These are phyloP conservation scores for Prunella strophiata DNA, from an alignment of 2,797 vertebrate genomes.

Conservation along the genomic window DNA sequence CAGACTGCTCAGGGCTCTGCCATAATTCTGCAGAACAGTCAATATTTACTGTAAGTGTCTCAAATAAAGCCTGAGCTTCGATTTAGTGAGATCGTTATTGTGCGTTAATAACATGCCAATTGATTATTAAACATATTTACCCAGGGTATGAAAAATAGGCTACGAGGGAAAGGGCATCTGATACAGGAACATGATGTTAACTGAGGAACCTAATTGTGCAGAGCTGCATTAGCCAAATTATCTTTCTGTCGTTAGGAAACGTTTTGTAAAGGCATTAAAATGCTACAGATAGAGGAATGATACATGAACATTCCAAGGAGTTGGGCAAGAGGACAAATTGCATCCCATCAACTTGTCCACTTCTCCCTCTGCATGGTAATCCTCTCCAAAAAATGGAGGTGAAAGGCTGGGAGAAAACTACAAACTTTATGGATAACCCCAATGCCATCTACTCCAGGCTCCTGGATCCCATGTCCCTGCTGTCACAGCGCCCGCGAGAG, in stretches of 20 bases:
- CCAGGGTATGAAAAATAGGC: slow-evolving; percentile 68
- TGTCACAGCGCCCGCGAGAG: neutral
- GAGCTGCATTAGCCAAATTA: slow-evolving; percentile 68
- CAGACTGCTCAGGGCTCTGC: slow-evolving; percentile 65
- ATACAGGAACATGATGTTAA: slow-evolving; percentile 63
- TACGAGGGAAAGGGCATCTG: slow-evolving; percentile 38
- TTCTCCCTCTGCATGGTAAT: neutral
- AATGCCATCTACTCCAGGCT: rapidly evolving
- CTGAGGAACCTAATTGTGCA: slow-evolving; percentile 55
- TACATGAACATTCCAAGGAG: neutral
- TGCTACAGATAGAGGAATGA: neutral
- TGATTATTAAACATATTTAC: slow-evolving; percentile 80
- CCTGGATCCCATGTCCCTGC: neutral
- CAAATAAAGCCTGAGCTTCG: slow-evolving; percentile 76
- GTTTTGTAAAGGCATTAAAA: slow-evolving; percentile 54
- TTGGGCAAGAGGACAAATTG: slow-evolving; percentile 15
- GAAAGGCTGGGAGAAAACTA: neutral
- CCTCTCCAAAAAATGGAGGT: neutral
- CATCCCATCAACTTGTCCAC: neutral
- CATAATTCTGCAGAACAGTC: slow-evolving; percentile 76
- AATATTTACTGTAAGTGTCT: slow-evolving; percentile 76
- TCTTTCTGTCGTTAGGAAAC: slow-evolving; percentile 52
- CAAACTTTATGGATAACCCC: neutral
- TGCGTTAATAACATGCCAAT: slow-evolving; percentile 77
- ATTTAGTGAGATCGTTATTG: slow-evolving; percentile 72